Conservation (phyloP, 30 jellyfish, hydroid and myxozoan species). For the Hydractinia echinata region DNA sequence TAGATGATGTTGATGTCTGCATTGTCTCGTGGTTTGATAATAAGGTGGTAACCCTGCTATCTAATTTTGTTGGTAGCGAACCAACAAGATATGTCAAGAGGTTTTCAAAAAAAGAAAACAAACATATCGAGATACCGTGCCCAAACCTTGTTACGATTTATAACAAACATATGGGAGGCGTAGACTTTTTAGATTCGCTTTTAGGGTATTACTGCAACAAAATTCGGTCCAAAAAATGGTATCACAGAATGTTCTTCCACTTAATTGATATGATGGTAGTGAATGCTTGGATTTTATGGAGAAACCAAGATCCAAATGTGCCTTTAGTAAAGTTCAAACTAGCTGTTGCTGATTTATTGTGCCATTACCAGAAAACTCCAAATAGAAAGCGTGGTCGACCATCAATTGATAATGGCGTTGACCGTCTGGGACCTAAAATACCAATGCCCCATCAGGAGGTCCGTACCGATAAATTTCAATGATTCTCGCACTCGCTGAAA, state of each 20-base stretch:
- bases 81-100: background rate
- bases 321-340: background rate
- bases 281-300: background rate
- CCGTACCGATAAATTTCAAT: too few relatives aligned
- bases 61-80: background rate
- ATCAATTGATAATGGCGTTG: too few relatives aligned
- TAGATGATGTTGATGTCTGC: too few relatives aligned
- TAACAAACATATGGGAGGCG: background rate
- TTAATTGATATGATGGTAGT: background rate
- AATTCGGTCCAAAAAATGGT: conserved; percentile 2
- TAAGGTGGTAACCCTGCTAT: background rate
- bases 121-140: conserved; percentile 8
- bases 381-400: too few relatives aligned
- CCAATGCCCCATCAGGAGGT: too few relatives aligned
- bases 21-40: background rate
- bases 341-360: too few relatives aligned
- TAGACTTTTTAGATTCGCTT: conserved; percentile 1
- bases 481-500: too few relatives aligned
- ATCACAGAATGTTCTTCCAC: background rate
- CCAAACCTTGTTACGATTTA: background rate
- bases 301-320: background rate
- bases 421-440: too few relatives aligned
- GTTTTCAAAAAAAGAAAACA: background rate
- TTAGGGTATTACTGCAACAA: background rate
- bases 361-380: too few relatives aligned